Base-by-base conservation (phyloP, 2,888 invertebrate species). In the Micoletzkya japonica region DNA sequence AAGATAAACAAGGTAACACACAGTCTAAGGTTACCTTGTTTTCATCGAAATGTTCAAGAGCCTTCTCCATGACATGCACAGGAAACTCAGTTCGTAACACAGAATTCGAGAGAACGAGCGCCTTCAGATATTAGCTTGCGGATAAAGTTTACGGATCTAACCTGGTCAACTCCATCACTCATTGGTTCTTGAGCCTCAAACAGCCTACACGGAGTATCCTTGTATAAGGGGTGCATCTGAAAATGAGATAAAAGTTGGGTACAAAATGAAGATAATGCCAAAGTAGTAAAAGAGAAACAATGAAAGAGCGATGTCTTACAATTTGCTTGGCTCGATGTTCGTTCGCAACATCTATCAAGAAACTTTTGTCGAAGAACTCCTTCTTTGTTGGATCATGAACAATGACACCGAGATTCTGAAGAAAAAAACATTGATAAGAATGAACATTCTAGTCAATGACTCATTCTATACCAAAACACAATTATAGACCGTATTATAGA, bases 161-260 rank as follows among this genome's bases (percentile, higher is more conserved):
- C 72, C 57, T 77, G 79, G 14, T 79, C 79, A 39, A 82, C 72
- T 60, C 84, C 84, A 69, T 85, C 84, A 28, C 82, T 76, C 74
- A 84, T 73, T 24, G 81, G 76, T 50, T 80, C 77, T 0, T 69
- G 60, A 17, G 78, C 80, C 34, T 84, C 84, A 69, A 83, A 85
- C 14, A 85, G 56, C 26, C 74, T 76, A 20, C 77, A 77, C 14
- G 72, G 60, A 10, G 57, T 66, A 7, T 71, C 50, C 54, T 84
- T 77, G 68, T 78, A 81, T 7, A 82, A 73, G 6, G 79, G 80
- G 59, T 85, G 82, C 7, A 74, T 67, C 77, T 79, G 34, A 57
- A 77, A 70, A 2, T 10, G 10, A 20, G 44, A 44, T 44, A n/a
- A n/a, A n/a, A n/a, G n/a, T n/a, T n/a, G n/a, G n/a, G n/a, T n/a